These are phyloP conservation scores for Ophion ellenae DNA, from an alignment of 2,888 invertebrate genomes.

Conservation along the genomic window DNA sequence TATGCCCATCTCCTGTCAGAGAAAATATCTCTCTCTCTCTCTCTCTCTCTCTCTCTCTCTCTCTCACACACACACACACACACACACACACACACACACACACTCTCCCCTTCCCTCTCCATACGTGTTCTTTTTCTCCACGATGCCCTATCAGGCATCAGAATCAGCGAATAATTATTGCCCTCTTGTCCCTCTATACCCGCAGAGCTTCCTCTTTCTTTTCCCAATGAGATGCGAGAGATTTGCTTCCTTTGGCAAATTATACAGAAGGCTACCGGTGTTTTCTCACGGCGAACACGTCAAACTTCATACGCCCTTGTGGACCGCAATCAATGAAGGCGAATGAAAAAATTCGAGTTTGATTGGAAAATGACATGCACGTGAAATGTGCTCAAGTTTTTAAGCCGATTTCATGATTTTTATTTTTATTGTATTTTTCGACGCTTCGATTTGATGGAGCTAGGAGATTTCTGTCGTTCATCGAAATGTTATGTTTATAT, in stretches of 20 bases:
- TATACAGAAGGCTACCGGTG: conserved; percentile 44
- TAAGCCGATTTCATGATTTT: background rate
- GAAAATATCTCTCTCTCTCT: conserved; percentile 31
- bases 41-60: conserved; percentile 38
- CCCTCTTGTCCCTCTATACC: conserved; percentile 8
- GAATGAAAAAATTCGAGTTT: conserved; percentile 33
- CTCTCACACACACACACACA: background rate
- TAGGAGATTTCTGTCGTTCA: background rate
- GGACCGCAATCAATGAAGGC: background rate
- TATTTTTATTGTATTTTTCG: conserved; percentile 41
- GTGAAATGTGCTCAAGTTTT: background rate
- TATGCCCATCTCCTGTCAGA: conserved; percentile 57
- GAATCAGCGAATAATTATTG: conserved; percentile 62
- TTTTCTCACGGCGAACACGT: conserved; percentile 47
- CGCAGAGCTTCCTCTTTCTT: background rate
- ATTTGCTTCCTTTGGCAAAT: conserved; percentile 47
- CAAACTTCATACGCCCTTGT: conserved; percentile 56
- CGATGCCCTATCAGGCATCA: conserved; percentile 55
- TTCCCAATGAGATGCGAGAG: conserved; percentile 40
- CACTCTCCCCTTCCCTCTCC: conserved; percentile 23
- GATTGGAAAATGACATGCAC: background rate
- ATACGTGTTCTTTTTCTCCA: conserved; percentile 3
- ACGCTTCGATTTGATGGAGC: conserved; percentile 29
- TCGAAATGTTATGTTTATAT: no score
- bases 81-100: no score